These are phyloP conservation scores for Coreius guichenoti DNA, from an alignment of 2,797 vertebrate genomes.

Conservation along the genomic window DNA sequence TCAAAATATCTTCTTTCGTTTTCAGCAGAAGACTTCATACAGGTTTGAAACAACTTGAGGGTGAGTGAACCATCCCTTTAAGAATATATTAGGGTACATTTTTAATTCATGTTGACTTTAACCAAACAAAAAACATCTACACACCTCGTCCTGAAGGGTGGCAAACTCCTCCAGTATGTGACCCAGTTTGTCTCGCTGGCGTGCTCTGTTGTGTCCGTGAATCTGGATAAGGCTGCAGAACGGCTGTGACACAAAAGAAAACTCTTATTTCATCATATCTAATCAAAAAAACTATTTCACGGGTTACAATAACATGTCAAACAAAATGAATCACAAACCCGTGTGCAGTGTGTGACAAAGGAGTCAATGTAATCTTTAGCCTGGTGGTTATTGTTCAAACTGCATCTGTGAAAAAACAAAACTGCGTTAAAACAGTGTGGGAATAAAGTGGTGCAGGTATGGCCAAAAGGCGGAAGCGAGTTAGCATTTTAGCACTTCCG, in stretches of 20 bases:
- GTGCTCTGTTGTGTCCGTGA: constrained; percentile 96
- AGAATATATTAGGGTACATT: not conserved
- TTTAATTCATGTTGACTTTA: not conserved
- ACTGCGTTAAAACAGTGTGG: not conserved
- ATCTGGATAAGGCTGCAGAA: constrained; percentile 99
- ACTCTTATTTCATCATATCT: not conserved
- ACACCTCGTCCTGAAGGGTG: constrained; percentile 96
- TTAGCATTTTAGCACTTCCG: no score
- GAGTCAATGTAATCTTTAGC: constrained; percentile 99
- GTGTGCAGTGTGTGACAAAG: constrained; percentile 95
- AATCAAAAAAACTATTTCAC: not conserved
- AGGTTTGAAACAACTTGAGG: no score
- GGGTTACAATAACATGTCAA: not conserved
- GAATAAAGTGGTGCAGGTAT: not conserved
- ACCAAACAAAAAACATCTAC: not conserved
- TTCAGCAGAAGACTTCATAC: not conserved
- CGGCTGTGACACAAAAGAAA: constrained; percentile 76
- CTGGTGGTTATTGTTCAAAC: constrained; percentile 97
- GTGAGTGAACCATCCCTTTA: not conserved
- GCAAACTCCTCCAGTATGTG: constrained; percentile 99
- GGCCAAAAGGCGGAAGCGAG: no score
- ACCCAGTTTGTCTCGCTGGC: constrained; percentile 97
- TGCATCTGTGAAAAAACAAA: constrained; percentile 81
- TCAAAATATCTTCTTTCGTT: no score
- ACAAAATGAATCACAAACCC: constrained; percentile 79